phyloP scores from a whole-genome alignment of 2,113 vertebrate species.

The Micromys minutus region DNA sequence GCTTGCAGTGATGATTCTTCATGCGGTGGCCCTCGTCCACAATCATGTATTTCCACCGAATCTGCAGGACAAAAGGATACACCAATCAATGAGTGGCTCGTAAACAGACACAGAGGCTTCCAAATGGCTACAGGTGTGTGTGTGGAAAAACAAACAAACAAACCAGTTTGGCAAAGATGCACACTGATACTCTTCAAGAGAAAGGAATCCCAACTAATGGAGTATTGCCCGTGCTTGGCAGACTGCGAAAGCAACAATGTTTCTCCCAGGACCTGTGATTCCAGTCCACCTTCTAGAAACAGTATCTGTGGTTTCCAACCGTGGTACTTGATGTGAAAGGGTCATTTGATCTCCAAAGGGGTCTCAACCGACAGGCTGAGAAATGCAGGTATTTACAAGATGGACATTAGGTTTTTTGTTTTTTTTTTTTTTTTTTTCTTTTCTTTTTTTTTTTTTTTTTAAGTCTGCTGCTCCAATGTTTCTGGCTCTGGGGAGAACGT shows the following conservation, averaged over 20 bases:
- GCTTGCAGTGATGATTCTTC: constrained; percentile 99
- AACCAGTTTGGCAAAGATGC: background rate
- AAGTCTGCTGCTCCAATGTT: constrained; percentile 49
- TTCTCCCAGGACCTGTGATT: background rate
- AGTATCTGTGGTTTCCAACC: too few species aligned
- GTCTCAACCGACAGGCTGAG: background rate
- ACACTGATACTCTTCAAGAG: background rate
- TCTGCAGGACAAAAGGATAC: constrained; percentile 82
- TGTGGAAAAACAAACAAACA: background rate
- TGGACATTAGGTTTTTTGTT: background rate
- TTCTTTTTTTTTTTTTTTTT: too few species aligned
- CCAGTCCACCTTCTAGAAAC: background rate
- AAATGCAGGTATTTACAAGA: background rate
- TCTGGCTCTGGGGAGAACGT: background rate
- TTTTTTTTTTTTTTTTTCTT: too few species aligned
- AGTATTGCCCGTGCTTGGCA: background rate
- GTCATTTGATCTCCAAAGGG: background rate
- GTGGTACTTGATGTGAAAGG: too few species aligned
- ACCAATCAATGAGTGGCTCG: background rate
- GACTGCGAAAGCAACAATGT: background rate
- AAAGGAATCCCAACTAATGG: background rate
- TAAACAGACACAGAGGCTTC: background rate
- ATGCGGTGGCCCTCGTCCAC: constrained; percentile 98
- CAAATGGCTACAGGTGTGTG: too few species aligned
- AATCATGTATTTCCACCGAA: constrained; percentile 99